Evolutionary conservation across 2,113 vertebrate genomes (phyloP), one percentile per base, ranked within the genome.

Genomic region (Chaetura pelagica): DNA sequence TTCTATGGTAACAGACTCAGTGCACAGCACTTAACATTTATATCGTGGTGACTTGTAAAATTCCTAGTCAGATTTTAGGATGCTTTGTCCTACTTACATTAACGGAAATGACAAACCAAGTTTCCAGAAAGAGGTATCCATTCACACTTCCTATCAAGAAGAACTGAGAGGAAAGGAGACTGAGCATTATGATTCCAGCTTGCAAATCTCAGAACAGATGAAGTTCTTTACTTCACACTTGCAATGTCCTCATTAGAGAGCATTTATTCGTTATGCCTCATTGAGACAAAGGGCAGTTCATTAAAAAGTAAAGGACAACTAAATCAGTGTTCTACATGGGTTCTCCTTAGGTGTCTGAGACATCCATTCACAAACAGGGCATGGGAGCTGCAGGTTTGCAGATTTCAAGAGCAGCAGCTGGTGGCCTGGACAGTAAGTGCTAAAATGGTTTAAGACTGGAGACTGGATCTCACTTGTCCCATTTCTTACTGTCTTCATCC

Each of bases 1-100:
- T 97, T 79, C 89, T 87, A 15, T 87, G 84, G 81, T 35, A 94
- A 95, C 89, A 72, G 61, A 30, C n/a, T 15, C 35, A 11, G 69
- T 8, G 17, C 73, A 49, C 11, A 89, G 38, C 49, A 35, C 62
- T 73, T 72, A 49, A 21, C 62, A 34, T 75, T 84, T 76, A 21
- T 57, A 44, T 12, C 6, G 1, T 7, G 10, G 51, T 19, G 63
- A 79, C 54, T 46, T 84, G 76, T 8, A 68, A 68, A 76, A 69
- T 57, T 46, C 42, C 18, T 34, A 69, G 59, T 55, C 54, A 66
- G 24, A 84, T 82, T 69, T 79, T 84, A 61, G 54, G 78, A 73
- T 19, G 29, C 23, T 63, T 87, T 63, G 29, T 73, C 46, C 67
- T 79, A 30, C n/a, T 87, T 76, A 19, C 23, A 61, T 82, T 72